A percentile compares a stretch with the other conserved stretches of the same genome.
These are phyloP conservation scores for Etia nguti DNA, from an alignment of 2,113 vertebrate species.

Conservation along the genomic window DNA sequence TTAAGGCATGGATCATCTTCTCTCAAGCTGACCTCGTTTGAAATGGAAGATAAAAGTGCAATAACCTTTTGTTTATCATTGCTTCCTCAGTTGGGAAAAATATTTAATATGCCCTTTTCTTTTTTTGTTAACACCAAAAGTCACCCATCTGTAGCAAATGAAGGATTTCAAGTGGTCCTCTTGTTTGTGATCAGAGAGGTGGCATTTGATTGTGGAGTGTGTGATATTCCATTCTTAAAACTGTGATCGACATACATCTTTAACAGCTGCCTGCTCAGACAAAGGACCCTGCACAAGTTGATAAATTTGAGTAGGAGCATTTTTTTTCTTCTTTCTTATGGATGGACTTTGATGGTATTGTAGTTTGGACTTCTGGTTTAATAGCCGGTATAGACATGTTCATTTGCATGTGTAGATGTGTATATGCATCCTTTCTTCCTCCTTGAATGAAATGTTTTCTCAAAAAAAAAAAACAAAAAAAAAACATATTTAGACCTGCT, in stretches of 20 bases:
- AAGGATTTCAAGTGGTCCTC: slow-evolving; percentile 49
- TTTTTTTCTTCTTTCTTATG: not conserved
- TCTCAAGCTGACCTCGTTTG: slow-evolving; percentile 67
- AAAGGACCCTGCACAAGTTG: slow-evolving; percentile 62
- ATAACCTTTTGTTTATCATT: slow-evolving; percentile 74
- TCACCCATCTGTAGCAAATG: slow-evolving; percentile 60
- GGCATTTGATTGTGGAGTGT: slow-evolving; percentile 65
- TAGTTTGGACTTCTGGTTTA: slow-evolving; percentile 57
- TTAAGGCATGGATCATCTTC: slow-evolving; percentile 67
- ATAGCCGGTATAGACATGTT: slow-evolving; percentile 48
- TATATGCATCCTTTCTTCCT: slow-evolving; percentile 63
- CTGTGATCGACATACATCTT: slow-evolving; percentile 69
- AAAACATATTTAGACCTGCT: slow-evolving; percentile 58
- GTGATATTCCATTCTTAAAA: slow-evolving; percentile 70
- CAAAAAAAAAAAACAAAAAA: slow-evolving; percentile 5
- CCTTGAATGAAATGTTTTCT: slow-evolving; percentile 64
- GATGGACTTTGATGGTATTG: slow-evolving; percentile 56
- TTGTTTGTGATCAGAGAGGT: slow-evolving; percentile 57
- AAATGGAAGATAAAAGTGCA: slow-evolving; percentile 73
- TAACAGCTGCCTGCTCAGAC: slow-evolving; percentile 64
- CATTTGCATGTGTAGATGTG: slow-evolving; percentile 70
- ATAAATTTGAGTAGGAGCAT: slow-evolving; percentile 42
- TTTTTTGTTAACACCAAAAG: slow-evolving; percentile 65
- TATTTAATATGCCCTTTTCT: slow-evolving; percentile 37
- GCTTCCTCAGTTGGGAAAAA: slow-evolving; percentile 59